Conservation (phyloP, 2,888 invertebrate genomes). For the Callosobruchus maculatus region DNA sequence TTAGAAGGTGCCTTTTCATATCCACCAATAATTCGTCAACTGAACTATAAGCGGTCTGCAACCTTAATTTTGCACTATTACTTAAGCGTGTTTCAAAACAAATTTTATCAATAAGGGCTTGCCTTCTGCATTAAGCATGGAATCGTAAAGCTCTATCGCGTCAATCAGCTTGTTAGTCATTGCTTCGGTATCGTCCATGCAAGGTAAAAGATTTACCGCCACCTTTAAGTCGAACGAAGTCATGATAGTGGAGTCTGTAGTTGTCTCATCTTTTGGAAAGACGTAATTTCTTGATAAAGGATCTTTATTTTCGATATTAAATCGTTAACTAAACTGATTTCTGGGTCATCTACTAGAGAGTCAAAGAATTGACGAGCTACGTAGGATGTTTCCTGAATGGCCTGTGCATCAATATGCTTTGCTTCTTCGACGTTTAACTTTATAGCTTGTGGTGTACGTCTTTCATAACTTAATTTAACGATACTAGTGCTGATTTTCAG, state of each 20-base stretch:
- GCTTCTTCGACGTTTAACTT: background rate
- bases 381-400: no score
- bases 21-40: background rate
- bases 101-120: slow-evolving; percentile 22
- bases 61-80: slow-evolving; percentile 16
- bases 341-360: background rate
- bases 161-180: slow-evolving; percentile 24
- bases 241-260: no score
- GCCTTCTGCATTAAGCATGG: slow-evolving; percentile 16
- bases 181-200: slow-evolving; percentile 19
- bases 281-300: background rate
- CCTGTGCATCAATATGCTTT: background rate
- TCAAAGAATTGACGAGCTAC: background rate
- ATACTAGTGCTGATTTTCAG: background rate
- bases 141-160: slow-evolving; percentile 22
- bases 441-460: background rate
- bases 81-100: slow-evolving; percentile 17
- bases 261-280: background rate
- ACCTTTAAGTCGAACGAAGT: slow-evolving; percentile 22
- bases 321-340: background rate
- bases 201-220: slow-evolving; percentile 19
- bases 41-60: slow-evolving; percentile 9
- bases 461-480: background rate
- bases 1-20: background rate
- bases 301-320: background rate